These are phyloP conservation scores for Luidia sarsii DNA, from an alignment of 53 echinoderm and acorn worm species.

Conservation along the genomic window DNA sequence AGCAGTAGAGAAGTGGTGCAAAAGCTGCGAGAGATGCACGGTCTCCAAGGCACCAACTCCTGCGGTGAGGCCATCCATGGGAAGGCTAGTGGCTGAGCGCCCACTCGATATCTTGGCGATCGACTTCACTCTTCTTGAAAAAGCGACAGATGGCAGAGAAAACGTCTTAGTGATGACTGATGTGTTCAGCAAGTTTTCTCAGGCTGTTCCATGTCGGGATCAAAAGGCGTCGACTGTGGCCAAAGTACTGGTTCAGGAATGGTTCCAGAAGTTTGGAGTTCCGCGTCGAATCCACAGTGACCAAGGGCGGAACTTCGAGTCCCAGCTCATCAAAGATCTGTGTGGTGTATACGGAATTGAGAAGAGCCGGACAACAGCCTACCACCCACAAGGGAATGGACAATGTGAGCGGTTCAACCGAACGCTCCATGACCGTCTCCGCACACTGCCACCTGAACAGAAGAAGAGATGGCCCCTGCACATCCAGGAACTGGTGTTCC, in stretches of 20 bases:
- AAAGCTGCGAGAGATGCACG: slow-evolving; percentile 41
- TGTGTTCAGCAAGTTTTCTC: slow-evolving; percentile 1
- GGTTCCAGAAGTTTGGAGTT: slow-evolving; percentile 1
- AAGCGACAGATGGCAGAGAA: background rate
- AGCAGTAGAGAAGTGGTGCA: slow-evolving; percentile 54
- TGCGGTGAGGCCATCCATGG: slow-evolving; percentile 16
- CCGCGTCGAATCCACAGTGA: slow-evolving; percentile 11
- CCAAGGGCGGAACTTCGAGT: slow-evolving; percentile 16
- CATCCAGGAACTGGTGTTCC: slow-evolving; percentile 3
- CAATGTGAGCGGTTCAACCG: no score
- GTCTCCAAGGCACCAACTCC: slow-evolving; percentile 9
- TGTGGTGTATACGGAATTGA: background rate
- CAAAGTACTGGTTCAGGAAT: background rate
- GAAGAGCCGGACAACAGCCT: no score
- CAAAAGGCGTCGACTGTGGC: background rate
- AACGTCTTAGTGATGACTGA: slow-evolving; percentile 9
- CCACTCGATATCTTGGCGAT: slow-evolving; percentile 4
- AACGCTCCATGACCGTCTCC: slow-evolving; percentile 9
- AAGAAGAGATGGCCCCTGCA: background rate
- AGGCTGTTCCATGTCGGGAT: background rate
- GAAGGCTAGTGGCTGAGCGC: background rate
- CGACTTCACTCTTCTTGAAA: background rate
- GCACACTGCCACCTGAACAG: slow-evolving; percentile 1
- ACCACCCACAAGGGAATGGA: no score
- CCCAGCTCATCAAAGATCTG: background rate